Evolutionary conservation across 2,113 vertebrate genomes (phyloP), one percentile per base, ranked within the genome.

Genomic region (Pteruthius melanotis): DNA sequence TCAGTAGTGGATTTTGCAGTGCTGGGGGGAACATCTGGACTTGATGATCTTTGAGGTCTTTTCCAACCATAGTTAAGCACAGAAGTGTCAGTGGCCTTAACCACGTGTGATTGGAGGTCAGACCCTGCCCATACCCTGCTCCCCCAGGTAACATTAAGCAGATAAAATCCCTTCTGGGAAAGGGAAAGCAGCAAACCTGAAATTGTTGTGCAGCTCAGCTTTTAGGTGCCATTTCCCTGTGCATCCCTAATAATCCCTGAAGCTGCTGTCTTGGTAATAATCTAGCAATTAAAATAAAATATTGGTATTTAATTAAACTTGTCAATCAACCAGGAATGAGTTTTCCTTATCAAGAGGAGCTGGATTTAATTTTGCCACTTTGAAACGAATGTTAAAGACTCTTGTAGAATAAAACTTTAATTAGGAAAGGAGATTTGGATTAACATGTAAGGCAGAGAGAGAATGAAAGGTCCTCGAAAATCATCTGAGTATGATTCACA

Each of bases 301-400:
- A 89, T 50, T 71, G 30, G 45, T 94, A 87, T 91, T 93, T 97
- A 91, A 96, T 98, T 97, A 97, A 97, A 81, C 60, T 89, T 97
- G 92, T 64, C 97, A 94, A 59, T 98, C 97, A 97, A 61, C 37
- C 27, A 56, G 69, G 95, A 83, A 94, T 56, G 59, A 83, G 22
- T 50, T 84, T 94, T 95, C 89, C 76, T 96, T 97, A 96, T 97
- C 93, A 57, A 88, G 35, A 72, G 87, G 71, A 93, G 66, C 77
- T 96, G 87, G 68, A 72, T 92, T 92, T 95, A 83, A 89, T 92
- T 89, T 83, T 89, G 93, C 83, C 88, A 85, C 88, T 89, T 72
- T 93, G 91, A 93, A 91, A 42, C 0, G 4, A 84, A 87, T 89
- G 82, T 85, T 69, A 57, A 88, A 90, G 81, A 72, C 40, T 75